Conservation (phyloP, 2,113 vertebrate species). For the Neogobius melanostomus region DNA sequence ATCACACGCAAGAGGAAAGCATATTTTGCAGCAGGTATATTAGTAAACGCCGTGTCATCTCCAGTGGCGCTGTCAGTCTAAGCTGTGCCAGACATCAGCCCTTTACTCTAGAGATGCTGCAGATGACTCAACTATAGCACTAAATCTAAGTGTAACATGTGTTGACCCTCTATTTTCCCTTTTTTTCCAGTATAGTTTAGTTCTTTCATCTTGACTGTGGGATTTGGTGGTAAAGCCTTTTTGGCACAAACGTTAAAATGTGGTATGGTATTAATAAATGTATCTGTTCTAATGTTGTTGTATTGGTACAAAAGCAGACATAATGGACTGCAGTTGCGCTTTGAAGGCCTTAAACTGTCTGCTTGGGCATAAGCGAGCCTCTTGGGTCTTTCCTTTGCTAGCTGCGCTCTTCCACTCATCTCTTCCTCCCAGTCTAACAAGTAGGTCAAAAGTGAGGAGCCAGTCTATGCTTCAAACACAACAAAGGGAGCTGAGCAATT, state of each 20-base stretch:
- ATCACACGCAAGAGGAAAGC: constrained; percentile 5
- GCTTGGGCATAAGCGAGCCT: constrained; percentile 46
- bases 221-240: too few species aligned
- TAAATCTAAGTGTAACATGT: background rate
- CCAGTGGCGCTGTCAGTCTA: constrained; percentile 41
- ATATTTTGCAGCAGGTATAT: constrained; percentile 27
- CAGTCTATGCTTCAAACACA: constrained; percentile 48
- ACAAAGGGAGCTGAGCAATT: constrained; percentile 68
- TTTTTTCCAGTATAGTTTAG: too few species aligned
- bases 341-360: background rate
- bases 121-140: background rate
- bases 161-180: background rate
- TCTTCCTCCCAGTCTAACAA: constrained; percentile 50
- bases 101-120: constrained; percentile 14
- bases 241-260: too few species aligned
- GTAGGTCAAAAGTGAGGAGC: constrained; percentile 63
- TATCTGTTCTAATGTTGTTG: background rate
- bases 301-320: background rate
- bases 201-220: too few species aligned
- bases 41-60: constrained; percentile 6
- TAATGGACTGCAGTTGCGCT: too few species aligned
- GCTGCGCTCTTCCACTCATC: constrained; percentile 8
- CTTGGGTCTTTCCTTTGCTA: constrained; percentile 9
- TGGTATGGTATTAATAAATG: too few species aligned
- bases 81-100: constrained; percentile 48